phyloP scores from a whole-genome alignment of 2,797 vertebrate genomes.

The Ara ararauna region DNA sequence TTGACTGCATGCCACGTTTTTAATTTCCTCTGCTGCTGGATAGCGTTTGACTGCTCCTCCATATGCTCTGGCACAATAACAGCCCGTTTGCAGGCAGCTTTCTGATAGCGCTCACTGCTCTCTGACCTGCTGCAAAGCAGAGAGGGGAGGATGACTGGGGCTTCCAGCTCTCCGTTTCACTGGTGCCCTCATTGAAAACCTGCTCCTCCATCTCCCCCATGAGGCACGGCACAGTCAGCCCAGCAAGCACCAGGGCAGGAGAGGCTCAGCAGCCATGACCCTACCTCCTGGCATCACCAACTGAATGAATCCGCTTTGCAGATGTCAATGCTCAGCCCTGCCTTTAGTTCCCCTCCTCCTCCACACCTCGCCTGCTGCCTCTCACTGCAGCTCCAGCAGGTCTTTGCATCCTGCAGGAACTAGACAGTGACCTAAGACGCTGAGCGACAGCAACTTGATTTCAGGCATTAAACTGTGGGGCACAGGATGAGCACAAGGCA shows the following conservation, averaged over 20 bases:
- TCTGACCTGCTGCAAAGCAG: not conserved
- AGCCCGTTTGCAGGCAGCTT: not conserved
- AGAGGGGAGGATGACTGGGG: rapidly evolving
- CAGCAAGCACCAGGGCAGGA: rapidly evolving
- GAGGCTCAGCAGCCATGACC: not conserved
- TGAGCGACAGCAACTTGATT: not conserved
- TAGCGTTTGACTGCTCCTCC: not conserved
- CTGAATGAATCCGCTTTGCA: rapidly evolving
- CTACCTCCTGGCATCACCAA: not conserved
- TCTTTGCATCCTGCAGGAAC: not conserved
- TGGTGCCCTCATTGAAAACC: not conserved
- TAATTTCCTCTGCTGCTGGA: not conserved
- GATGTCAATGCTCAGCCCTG: not conserved
- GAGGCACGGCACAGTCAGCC: rapidly evolving
- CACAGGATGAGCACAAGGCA: not conserved
- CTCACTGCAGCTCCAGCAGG: not conserved
- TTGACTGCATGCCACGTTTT: not conserved
- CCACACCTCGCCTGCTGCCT: not conserved
- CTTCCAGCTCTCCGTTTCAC: not conserved
- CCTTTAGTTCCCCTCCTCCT: not conserved
- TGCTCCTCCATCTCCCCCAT: not conserved
- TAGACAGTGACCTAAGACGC: not conserved
- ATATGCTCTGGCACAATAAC: not conserved
- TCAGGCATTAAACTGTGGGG: not conserved
- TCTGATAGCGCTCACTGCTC: not conserved